phyloP scores from a whole-genome alignment of 2,888 invertebrate species.

The Toxonevra muliebris region DNA sequence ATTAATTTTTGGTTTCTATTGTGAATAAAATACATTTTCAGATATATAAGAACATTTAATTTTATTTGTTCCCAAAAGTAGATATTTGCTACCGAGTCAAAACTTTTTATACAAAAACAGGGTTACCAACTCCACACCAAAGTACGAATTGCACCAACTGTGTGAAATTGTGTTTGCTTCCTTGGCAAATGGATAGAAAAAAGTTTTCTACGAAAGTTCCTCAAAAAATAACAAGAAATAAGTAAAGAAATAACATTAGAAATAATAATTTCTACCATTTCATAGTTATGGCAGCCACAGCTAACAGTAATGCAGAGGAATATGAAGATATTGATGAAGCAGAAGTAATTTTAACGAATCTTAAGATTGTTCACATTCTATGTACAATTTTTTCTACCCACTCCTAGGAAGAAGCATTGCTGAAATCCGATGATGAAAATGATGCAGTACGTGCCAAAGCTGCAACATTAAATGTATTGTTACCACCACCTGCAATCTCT shows the following conservation, averaged over 20 bases:
- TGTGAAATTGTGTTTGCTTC: neutral
- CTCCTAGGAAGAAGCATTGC: slow-evolving; percentile 53
- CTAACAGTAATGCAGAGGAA: slow-evolving; percentile 37
- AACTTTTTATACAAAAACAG: too few species aligned
- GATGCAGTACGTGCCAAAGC: slow-evolving; percentile 33
- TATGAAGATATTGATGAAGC: slow-evolving; percentile 51
- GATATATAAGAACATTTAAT: too few species aligned
- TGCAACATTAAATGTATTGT: slow-evolving; percentile 22
- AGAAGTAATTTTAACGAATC: slow-evolving; percentile 42
- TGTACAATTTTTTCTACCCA: neutral
- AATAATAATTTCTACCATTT: neutral
- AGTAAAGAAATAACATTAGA: neutral
- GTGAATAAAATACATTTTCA: too few species aligned
- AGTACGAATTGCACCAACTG: too few species aligned
- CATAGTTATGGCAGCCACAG: neutral
- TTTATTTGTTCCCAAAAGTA: too few species aligned
- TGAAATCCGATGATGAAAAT: slow-evolving; percentile 52
- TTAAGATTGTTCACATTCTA: neutral
- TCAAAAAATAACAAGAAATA: neutral
- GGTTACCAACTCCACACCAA: too few species aligned
- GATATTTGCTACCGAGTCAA: too few species aligned
- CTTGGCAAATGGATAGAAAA: neutral
- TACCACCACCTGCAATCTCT: slow-evolving; percentile 32
- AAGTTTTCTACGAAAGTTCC: neutral
- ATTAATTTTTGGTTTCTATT: too few species aligned